Evolutionary conservation across 53 echinoderm and acorn worm genomes (phyloP), one percentile per base, ranked within the genome.

Genomic region (Antedon mediterranea): DNA sequence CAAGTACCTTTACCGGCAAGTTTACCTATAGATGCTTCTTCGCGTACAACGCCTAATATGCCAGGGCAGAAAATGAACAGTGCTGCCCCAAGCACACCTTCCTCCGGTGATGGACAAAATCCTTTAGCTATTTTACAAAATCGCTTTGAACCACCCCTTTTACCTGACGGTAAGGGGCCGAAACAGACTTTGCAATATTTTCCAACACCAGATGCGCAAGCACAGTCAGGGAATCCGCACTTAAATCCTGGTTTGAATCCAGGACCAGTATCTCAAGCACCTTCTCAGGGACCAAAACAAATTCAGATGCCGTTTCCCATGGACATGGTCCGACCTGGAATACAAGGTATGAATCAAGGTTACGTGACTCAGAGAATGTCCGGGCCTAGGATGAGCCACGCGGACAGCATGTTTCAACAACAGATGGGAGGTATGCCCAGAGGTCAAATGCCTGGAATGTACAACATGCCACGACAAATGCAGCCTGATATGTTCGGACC

Each of bases 121-220:
- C 91, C 91, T 0, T 80, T 94, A 32, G 91, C 94, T 23, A 79
- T 94, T 34, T 71, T 91, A 37, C 94, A 94, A 72, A 94, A 89
- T 29, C 80, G 90, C 29, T 98, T 98, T 79, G 92, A 92, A 14
- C 98, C 98, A 28, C 98, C 98, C 0, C 75, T 98, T 72, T 84
- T 92, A 31, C 98, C 98, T 0, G 98, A 98, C 43, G 92, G 92
- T 1, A 98, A 98, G 85, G 98, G 98, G 80, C 98, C 98, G 43
- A 98, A 92, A 78, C 92, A 98, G 79, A 98, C 98, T 15, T 81
- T 98, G 81, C 98, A 98, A 85, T 98, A 98, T 88, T 98, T 92
- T 70, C 98, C 98, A 1, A 76, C 32, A 28, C 86, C 88, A 41
- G 88, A 84, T 31, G 84, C 84, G 23, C 94, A 93, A 78, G 94